These are phyloP conservation scores for Sarcophaga variegata DNA, from an alignment of 2,888 invertebrate genomes.

Conservation along the genomic window DNA sequence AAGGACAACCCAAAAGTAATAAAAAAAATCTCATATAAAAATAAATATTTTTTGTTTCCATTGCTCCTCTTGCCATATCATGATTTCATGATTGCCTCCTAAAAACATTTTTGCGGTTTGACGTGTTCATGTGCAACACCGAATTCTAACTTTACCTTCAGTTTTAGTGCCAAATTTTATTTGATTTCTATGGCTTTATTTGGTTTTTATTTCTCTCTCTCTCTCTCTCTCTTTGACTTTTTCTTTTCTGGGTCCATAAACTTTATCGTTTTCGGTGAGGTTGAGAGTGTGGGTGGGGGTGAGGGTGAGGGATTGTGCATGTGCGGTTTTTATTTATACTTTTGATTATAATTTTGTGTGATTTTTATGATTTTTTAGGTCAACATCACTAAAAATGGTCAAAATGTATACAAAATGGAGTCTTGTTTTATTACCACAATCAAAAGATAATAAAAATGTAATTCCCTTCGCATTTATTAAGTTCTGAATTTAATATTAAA, in stretches of 20 bases:
- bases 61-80: background rate
- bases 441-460: slow-evolving; percentile 61
- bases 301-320: background rate
- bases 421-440: slow-evolving; percentile 71
- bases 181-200: slow-evolving; percentile 58
- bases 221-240: background rate
- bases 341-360: slow-evolving; percentile 35
- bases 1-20: slow-evolving; percentile 50
- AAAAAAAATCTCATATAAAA: slow-evolving; percentile 62
- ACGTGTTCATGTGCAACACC: background rate
- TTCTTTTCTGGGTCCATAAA: slow-evolving; percentile 57
- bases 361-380: slow-evolving; percentile 66
- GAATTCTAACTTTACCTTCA: slow-evolving; percentile 28
- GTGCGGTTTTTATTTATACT: slow-evolving; percentile 26
- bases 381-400: slow-evolving; percentile 62
- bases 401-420: slow-evolving; percentile 70
- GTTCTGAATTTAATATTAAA: slow-evolving; percentile 46
- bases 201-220: slow-evolving; percentile 17
- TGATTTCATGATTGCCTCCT: background rate
- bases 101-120: background rate
- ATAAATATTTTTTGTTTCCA: slow-evolving; percentile 30
- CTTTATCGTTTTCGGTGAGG: slow-evolving; percentile 49
- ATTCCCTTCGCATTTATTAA: slow-evolving; percentile 41
- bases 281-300: background rate
- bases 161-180: slow-evolving; percentile 47